Percentiles rank a stretch among this genome's conserved stretches.
Conservation (phyloP, 2,113 vertebrate genomes). For the Copsychus sechellarum region DNA sequence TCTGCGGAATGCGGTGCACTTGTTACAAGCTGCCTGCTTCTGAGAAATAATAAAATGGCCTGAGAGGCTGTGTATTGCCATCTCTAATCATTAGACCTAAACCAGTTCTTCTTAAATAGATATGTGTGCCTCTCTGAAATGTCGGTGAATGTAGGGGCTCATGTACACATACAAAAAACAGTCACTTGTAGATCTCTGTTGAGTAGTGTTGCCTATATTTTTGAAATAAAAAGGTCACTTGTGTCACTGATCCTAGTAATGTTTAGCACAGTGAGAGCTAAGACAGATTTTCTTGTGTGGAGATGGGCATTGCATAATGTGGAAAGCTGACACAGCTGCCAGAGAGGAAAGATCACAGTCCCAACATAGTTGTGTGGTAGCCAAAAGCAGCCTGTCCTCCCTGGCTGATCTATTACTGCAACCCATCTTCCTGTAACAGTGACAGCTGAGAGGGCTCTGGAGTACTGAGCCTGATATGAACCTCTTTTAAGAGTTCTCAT, state of each 20-base stretch:
- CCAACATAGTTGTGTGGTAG: background rate
- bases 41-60: background rate
- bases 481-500: background rate
- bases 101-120: background rate
- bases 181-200: background rate
- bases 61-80: background rate
- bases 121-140: background rate
- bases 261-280: background rate
- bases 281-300: background rate
- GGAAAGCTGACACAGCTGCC: background rate
- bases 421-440: background rate
- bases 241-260: constrained; percentile 11
- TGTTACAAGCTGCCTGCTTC: background rate
- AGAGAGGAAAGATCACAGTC: background rate
- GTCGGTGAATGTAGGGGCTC: background rate
- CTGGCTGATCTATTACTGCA: background rate
- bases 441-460: background rate
- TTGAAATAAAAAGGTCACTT: constrained; percentile 42
- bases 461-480: background rate
- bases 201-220: background rate
- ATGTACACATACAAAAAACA: background rate
- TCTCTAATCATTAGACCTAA: background rate
- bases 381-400: background rate
- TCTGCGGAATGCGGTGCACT: background rate
- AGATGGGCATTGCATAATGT: background rate